A percentile compares a stretch with the other conserved stretches of the same genome.
Conservation (phyloP, 1,140 invertebrate species). For the Chelonus insularis region DNA sequence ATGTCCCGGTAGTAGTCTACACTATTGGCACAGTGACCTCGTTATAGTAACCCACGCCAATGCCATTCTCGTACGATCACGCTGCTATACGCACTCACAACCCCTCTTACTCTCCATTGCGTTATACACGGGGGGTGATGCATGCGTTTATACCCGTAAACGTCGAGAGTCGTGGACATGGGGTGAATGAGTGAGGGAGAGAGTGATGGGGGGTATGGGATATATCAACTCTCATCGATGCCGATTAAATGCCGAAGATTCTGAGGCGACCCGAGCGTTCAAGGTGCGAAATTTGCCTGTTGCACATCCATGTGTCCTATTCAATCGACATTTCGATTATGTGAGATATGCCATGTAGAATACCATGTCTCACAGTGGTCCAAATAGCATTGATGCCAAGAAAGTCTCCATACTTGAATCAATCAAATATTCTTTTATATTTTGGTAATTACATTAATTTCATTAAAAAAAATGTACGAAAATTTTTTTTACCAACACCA, state of each 20-base stretch:
- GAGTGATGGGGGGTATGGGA: neutral
- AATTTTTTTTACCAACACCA: too few species aligned
- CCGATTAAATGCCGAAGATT: constrained; percentile 54
- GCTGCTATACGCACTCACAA: constrained; percentile 23
- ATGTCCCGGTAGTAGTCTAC: constrained; percentile 8
- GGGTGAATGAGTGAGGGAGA: neutral
- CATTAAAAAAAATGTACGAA: too few species aligned
- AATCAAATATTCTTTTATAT: too few species aligned
- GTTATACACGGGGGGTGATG: neutral
- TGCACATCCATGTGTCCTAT: constrained; percentile 35
- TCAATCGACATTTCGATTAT: constrained; percentile 8
- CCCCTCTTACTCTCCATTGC: constrained; percentile 7
- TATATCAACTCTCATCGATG: constrained; percentile 36
- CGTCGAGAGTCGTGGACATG: constrained; percentile 5
- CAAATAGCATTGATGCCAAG: too few species aligned
- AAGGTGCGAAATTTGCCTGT: constrained; percentile 41
- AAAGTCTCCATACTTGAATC: neutral
- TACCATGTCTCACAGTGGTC: too few species aligned
- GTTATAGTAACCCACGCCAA: constrained; percentile 34
- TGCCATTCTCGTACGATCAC: constrained; percentile 32
- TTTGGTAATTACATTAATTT: too few species aligned
- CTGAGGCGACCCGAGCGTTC: constrained; percentile 44
- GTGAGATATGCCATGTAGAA: constrained; percentile 10
- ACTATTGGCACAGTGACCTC: constrained; percentile 46
- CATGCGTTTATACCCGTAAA: neutral